Conservation (phyloP, 2,113 vertebrate species). For the Barbus barbus region DNA sequence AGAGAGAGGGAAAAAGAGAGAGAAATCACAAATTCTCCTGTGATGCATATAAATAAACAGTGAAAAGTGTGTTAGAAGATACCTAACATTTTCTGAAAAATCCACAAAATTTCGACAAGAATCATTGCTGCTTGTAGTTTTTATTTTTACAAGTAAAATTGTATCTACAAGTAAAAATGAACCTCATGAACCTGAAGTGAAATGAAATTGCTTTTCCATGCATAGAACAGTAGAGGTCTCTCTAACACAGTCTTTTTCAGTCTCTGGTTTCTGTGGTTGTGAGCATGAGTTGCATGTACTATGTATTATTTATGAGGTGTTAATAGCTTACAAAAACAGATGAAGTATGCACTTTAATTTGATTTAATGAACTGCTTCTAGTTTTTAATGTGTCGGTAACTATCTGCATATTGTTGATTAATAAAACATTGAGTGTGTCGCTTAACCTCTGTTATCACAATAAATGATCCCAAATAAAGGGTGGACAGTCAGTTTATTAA, state of each 20-base stretch:
- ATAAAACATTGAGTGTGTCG: slow-evolving; percentile 52
- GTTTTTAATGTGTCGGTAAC: slow-evolving; percentile 55
- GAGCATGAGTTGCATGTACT: slow-evolving; percentile 46
- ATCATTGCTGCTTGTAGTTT: too few relatives aligned
- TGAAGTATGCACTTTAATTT: slow-evolving; percentile 58
- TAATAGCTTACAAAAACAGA: slow-evolving; percentile 54
- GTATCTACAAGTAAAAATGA: not conserved
- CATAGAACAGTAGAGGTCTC: slow-evolving; percentile 53
- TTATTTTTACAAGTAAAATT: too few relatives aligned
- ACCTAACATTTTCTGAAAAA: not conserved
- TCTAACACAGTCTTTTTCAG: slow-evolving; percentile 43
- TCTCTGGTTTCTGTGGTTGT: not conserved
- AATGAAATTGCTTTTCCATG: slow-evolving; percentile 2
- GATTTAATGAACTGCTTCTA: slow-evolving; percentile 55
- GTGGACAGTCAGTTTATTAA: slow-evolving; percentile 48
- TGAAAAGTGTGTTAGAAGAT: not conserved
- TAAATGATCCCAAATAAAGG: slow-evolving; percentile 54
- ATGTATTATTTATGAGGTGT: slow-evolving; percentile 60
- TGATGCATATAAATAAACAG: not conserved
- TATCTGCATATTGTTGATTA: slow-evolving; percentile 57
- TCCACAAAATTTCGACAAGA: not conserved
- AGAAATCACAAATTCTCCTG: not conserved
- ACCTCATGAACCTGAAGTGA: not conserved
- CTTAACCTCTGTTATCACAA: slow-evolving; percentile 56
- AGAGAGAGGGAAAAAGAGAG: too few relatives aligned